These are phyloP conservation scores for Cydia pomonella DNA, from an alignment of 1,140 invertebrate species.

Conservation along the genomic window DNA sequence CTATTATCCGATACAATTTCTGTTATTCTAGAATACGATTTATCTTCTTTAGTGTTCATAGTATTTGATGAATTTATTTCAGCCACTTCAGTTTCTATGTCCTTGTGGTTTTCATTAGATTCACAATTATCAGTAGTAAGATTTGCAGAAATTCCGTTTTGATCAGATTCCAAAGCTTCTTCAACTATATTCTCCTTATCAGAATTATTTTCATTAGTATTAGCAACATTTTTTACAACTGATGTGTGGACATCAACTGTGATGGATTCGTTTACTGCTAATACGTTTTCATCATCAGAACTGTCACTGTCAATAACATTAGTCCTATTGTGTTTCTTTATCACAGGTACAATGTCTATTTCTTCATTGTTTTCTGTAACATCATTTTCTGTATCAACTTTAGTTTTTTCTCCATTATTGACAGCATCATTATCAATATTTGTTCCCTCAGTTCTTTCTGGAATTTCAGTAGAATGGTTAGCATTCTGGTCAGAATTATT, in stretches of 20 bases:
- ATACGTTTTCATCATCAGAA: constrained; percentile 57
- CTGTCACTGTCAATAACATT: constrained; percentile 66
- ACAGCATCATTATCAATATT: constrained; percentile 35
- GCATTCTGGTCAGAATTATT: constrained; percentile 21
- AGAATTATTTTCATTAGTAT: constrained; percentile 37
- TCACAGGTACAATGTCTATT: constrained; percentile 34
- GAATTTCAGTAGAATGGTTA: constrained; percentile 4
- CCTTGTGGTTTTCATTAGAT: background rate
- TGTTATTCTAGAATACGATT: constrained; percentile 25
- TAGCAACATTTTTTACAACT: constrained; percentile 18
- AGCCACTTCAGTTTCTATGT: constrained; percentile 25
- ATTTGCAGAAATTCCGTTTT: constrained; percentile 30
- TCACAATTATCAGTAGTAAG: background rate
- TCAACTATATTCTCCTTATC: constrained; percentile 33
- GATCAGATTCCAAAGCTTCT: constrained; percentile 35
- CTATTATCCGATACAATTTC: constrained; percentile 33
- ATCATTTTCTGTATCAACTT: constrained; percentile 28
- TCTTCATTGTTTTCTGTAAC: constrained; percentile 24
- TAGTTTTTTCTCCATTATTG: constrained; percentile 33
- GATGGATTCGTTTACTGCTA: constrained; percentile 41
- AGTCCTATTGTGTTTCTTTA: constrained; percentile 49
- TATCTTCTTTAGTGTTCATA: constrained; percentile 18
- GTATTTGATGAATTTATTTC: constrained; percentile 22
- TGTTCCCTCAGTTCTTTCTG: constrained; percentile 1
- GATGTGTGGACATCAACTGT: constrained; percentile 41